Base-by-base conservation (phyloP, 2,888 invertebrate species). In the Colletes collaris region DNA sequence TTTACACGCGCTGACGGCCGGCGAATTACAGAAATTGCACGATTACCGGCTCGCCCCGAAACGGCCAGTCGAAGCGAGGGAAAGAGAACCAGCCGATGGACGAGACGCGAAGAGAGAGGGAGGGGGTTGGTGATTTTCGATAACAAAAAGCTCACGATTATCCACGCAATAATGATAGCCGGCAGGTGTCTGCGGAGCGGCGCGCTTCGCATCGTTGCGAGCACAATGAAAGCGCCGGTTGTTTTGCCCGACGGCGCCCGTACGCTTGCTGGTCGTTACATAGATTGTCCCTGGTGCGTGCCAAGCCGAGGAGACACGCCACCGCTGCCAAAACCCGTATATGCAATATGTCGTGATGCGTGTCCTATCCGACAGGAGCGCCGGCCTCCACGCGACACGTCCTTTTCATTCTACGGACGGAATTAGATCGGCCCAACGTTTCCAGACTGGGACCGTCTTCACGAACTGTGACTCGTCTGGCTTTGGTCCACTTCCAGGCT, bases 321-420 rank as follows among this genome's bases (percentile, higher is more conserved):
- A 88, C 78, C 79, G 71, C 62, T 73, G 71, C 67, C 80, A 70
- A 82, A 79, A 80, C 71, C 59, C 82, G 75, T 79, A 71, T 87
- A 89, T 89, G 90, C 91, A 91, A 92, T 91, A 91, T 92, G 91
- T 90, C 87, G 88, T 84, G 86, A 86, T 89, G 87, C 87, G 88
- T 86, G 86, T 78, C 85, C 63, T 52, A 68, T 56, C 40, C 58
- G 50, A 62, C 52, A 44, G 69, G 52, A 44, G 63, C 60, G 40
- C 37, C 11, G 44, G 10, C 37, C 53, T 56, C 72, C 81, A 79
- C 75, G 78, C 78, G 83, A 69, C 82, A 78, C 44, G 27, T 16
- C 49, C 49, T 49, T 63, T 63, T 49, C 58, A 40, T 52, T 58
- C 49, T 37, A 11, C 40, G 40, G 46, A 27, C 27, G 35, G 66